Evolutionary conservation across 1,140 invertebrate genomes (phyloP).

Genomic region (Eriosoma lanigerum): DNA sequence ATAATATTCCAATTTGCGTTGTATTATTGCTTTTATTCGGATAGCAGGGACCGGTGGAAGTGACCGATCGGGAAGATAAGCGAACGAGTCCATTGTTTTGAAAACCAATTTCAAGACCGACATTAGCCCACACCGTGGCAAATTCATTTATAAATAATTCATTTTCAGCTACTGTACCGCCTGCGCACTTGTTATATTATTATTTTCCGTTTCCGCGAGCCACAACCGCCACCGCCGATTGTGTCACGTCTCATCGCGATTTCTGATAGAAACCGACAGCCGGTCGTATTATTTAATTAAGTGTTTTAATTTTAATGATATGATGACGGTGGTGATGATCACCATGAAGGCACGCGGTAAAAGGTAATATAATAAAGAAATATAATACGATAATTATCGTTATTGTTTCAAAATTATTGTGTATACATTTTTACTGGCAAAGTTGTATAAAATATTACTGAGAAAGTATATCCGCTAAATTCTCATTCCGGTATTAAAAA

Average conservation of each 20-base stretch:
- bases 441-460: too few relatives aligned
- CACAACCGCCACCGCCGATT: neutral
- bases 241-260: neutral
- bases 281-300: constrained; percentile 35
- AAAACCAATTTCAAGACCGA: constrained; percentile 16
- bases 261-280: constrained; percentile 15
- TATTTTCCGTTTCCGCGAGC: neutral
- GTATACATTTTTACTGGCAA: too few relatives aligned
- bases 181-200: neutral
- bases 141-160: constrained; percentile 42
- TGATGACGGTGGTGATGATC: neutral
- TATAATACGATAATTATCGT: too few relatives aligned
- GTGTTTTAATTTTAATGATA: constrained; percentile 8
- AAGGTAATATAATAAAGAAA: too few relatives aligned
- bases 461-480: too few relatives aligned
- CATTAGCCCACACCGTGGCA: neutral
- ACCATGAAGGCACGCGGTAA: too few relatives aligned
- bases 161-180: neutral
- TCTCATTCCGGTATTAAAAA: too few relatives aligned
- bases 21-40: neutral
- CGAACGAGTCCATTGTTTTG: neutral
- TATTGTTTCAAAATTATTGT: too few relatives aligned
- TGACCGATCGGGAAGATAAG: neutral
- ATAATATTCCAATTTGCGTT: too few relatives aligned
- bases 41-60: neutral